These are phyloP conservation scores for Aeoliscus strigatus DNA, from an alignment of 2,797 vertebrate species.

Conservation along the genomic window DNA sequence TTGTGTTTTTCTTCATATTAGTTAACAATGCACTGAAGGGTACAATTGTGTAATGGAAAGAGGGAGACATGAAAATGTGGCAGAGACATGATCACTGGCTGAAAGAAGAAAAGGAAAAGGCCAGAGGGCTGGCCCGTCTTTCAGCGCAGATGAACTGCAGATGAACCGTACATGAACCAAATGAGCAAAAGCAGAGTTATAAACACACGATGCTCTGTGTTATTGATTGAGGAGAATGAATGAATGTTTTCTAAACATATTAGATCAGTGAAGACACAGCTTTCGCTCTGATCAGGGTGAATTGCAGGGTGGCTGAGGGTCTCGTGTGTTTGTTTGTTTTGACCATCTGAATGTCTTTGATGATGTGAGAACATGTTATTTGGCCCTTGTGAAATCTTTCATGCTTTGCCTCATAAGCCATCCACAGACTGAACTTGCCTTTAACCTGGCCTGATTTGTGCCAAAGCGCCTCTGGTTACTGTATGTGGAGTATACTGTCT, in stretches of 20 bases:
- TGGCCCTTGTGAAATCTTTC: constrained; percentile 22
- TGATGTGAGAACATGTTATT: constrained; percentile 1
- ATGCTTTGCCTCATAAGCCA: constrained; percentile 13
- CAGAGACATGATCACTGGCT: constrained; percentile 25
- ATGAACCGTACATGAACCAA: constrained; percentile 65
- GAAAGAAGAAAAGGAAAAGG: constrained; percentile 9
- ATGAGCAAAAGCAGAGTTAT: constrained; percentile 56
- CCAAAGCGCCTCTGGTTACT: constrained; percentile 55
- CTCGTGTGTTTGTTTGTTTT: constrained; percentile 49
- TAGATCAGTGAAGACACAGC: constrained; percentile 59
- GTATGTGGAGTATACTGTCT: constrained; percentile 76
- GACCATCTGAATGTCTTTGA: constrained; percentile 31
- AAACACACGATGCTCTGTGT: constrained; percentile 70
- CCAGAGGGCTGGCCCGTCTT: constrained; percentile 26
- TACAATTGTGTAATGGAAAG: constrained; percentile 4
- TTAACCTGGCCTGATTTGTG: constrained; percentile 38
- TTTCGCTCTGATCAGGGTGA: constrained; percentile 57
- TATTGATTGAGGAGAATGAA: constrained; percentile 70
- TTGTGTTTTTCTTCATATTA: constrained; percentile 12
- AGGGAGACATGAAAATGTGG: constrained; percentile 18
- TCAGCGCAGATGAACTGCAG: constrained; percentile 62
- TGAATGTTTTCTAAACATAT: constrained; percentile 76
- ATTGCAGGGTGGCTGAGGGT: constrained; percentile 60
- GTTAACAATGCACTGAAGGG: constrained; percentile 9
- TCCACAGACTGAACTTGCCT: constrained; percentile 29